Evolutionary conservation across 1,140 invertebrate genomes (phyloP).

Genomic region (Bombus terrestris): DNA sequence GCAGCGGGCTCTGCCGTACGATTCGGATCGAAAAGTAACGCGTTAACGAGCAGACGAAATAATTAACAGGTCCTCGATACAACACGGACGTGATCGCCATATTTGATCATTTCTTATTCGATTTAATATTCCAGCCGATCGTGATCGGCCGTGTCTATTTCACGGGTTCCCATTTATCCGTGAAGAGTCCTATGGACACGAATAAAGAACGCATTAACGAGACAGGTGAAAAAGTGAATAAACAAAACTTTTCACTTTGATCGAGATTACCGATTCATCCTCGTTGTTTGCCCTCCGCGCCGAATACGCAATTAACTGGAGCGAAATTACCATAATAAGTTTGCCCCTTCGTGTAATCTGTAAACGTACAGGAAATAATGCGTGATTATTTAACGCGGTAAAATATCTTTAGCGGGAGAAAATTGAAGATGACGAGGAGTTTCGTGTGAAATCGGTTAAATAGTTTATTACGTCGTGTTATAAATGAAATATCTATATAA

Average conservation of each 20-base stretch:
- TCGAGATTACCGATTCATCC: not conserved
- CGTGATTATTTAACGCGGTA: not conserved
- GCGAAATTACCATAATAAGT: not conserved
- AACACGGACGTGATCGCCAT: not conserved
- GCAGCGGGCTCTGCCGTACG: too few relatives aligned
- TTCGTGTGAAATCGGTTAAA: not conserved
- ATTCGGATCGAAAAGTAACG: constrained; percentile 6
- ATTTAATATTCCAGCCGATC: not conserved
- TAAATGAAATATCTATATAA: not conserved
- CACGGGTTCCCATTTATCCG: too few relatives aligned
- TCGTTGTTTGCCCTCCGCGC: not conserved
- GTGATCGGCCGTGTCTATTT: not conserved
- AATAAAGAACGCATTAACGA: not conserved
- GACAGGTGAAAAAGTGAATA: not conserved
- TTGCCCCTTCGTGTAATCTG: not conserved
- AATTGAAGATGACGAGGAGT: not conserved
- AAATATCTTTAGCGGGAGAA: not conserved
- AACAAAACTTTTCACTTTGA: not conserved
- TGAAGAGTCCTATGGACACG: not conserved
- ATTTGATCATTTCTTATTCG: not conserved
- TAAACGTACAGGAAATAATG: not conserved
- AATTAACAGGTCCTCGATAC: constrained; percentile 4
- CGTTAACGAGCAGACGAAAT: constrained; percentile 24
- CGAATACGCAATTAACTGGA: not conserved
- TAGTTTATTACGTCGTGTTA: not conserved